These are phyloP conservation scores for Spongilla lacustris DNA, from an alignment of 37 sponge, comb jelly and placozoan genomes.

Conservation along the genomic window DNA sequence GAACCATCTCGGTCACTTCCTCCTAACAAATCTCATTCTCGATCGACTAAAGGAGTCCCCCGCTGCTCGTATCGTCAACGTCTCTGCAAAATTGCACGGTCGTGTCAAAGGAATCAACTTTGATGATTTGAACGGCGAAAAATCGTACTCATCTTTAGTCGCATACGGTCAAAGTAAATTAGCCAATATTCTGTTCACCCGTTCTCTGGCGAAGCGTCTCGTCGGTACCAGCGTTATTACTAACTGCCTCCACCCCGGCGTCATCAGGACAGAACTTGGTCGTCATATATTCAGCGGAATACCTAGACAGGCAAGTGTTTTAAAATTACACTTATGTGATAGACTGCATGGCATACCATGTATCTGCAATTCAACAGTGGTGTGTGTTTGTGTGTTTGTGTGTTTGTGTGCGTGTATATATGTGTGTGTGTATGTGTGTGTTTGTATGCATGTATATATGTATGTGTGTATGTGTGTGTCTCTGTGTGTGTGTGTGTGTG, in stretches of 20 bases:
- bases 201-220: conserved; percentile 47
- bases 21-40: conserved; percentile 87
- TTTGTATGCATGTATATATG: no score
- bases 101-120: conserved; percentile 46
- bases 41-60: conserved; percentile 75
- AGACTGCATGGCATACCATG: no score
- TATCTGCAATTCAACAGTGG: no score
- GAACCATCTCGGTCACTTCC: conserved; percentile 92
- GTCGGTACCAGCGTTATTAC: conserved; percentile 67
- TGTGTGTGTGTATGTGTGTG: no score
- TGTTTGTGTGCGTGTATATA: no score
- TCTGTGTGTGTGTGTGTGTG: no score
- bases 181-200: conserved; percentile 83
- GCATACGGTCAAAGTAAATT: conserved; percentile 81
- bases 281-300: not conserved
- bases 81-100: conserved; percentile 59
- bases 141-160: not conserved
- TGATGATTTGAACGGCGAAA: conserved; percentile 64
- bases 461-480: no score
- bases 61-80: conserved; percentile 69
- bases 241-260: conserved; percentile 77
- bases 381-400: no score
- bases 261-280: conserved; percentile 63
- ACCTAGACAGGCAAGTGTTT: not conserved
- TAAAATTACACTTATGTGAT: no score